phyloP scores from a whole-genome alignment of 2,797 vertebrate genomes.

The Ceryle rudis region DNA sequence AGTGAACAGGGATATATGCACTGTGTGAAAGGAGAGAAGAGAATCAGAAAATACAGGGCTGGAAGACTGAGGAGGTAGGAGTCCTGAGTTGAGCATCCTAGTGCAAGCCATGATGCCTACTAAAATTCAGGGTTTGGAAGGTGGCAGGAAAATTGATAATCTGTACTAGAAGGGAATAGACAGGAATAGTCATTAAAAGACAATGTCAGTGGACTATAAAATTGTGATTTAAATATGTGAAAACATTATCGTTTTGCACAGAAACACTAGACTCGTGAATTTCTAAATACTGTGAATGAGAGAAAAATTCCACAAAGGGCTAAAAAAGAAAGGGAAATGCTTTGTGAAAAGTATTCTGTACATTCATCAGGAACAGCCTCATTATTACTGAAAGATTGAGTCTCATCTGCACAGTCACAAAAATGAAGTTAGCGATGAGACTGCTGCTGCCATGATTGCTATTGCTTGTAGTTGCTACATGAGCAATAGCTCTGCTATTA shows the following conservation, averaged over 20 bases:
- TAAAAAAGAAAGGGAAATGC: background rate
- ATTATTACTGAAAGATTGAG: background rate
- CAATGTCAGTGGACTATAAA: background rate
- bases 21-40: background rate
- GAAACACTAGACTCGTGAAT: background rate
- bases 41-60: background rate
- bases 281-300: background rate
- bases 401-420: background rate
- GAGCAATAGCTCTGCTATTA: background rate
- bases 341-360: background rate
- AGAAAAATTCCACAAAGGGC: background rate
- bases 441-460: background rate
- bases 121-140: background rate
- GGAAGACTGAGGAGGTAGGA: background rate
- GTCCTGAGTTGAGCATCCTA: background rate
- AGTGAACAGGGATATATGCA: background rate
- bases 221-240: background rate
- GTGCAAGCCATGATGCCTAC: background rate
- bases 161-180: background rate
- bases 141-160: background rate
- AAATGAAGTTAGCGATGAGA: background rate
- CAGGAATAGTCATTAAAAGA: background rate
- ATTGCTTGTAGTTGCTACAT: background rate
- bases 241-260: background rate
- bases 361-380: background rate